Percentiles rank a stretch among this genome's conserved stretches.
Conservation (phyloP, 2,113 vertebrate genomes). For the Apteryx owenii region DNA sequence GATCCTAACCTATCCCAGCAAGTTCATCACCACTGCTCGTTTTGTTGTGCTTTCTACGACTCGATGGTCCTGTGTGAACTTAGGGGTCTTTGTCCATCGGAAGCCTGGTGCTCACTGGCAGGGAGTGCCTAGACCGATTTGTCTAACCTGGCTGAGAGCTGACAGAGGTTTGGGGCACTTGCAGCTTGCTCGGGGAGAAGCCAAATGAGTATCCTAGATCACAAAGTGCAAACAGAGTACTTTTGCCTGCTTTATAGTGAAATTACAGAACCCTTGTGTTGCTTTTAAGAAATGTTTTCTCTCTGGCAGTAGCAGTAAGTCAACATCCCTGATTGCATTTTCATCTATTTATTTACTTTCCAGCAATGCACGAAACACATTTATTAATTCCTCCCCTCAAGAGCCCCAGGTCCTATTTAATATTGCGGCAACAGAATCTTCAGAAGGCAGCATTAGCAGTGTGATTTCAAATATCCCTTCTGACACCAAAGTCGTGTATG, state of each 20-base stretch:
- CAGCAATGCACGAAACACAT: background rate
- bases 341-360: background rate
- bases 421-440: background rate
- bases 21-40: background rate
- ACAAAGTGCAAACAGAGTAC: rapidly evolving
- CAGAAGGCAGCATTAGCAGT: background rate
- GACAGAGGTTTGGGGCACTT: background rate
- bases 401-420: background rate
- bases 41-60: too few relatives aligned
- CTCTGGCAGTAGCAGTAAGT: background rate
- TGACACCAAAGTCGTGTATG: background rate
- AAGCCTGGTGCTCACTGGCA: rapidly evolving
- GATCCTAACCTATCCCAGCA: rapidly evolving
- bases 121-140: background rate
- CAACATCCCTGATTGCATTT: background rate
- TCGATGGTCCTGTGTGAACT: background rate
- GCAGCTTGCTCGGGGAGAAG: background rate
- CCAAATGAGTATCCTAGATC: rapidly evolving
- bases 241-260: background rate
- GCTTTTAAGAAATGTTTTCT: background rate
- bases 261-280: too few relatives aligned
- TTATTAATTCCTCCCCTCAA: background rate
- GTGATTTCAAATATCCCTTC: background rate
- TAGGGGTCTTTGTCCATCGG: too few relatives aligned
- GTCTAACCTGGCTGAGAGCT: background rate